Conservation (phyloP, 2,113 vertebrate genomes). For the Paradisaea rubra region DNA sequence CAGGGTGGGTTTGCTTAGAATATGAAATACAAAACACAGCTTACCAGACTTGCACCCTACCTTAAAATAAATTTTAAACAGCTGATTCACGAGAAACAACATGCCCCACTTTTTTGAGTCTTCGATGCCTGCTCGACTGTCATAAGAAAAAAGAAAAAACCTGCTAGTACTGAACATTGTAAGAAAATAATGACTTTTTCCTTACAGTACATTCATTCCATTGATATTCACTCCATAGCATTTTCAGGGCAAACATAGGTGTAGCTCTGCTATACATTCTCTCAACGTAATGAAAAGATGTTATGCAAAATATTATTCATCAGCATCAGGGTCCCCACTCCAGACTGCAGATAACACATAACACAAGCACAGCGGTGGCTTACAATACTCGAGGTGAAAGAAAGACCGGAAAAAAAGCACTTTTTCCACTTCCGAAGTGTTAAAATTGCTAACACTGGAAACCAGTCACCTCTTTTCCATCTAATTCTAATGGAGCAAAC, state of each 20-base stretch:
- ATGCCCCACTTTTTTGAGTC: slow-evolving; percentile 99
- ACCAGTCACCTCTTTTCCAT: neutral
- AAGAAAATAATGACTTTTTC: neutral
- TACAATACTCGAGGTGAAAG: neutral
- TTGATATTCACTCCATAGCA: neutral
- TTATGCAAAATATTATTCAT: neutral
- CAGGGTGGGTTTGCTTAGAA: neutral
- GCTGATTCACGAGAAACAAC: slow-evolving; percentile 96
- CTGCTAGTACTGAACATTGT: neutral
- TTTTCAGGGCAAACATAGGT: neutral
- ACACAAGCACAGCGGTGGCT: neutral
- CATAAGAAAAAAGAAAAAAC: neutral
- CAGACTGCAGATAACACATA: neutral
- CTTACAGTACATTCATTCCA: neutral
- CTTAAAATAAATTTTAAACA: slow-evolving; percentile 99
- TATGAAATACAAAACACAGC: neutral
- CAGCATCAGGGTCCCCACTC: neutral
- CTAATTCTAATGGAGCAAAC: neutral
- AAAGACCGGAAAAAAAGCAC: accelerated
- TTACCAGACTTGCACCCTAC: slow-evolving; percentile 60
- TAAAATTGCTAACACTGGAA: neutral
- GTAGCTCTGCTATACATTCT: neutral
- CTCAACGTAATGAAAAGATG: neutral
- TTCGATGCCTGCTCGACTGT: slow-evolving; percentile 91
- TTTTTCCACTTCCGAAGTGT: neutral